phyloP scores from a whole-genome alignment of 92 coral and sea anemone species.

The Umimayanthus kanabou region DNA sequence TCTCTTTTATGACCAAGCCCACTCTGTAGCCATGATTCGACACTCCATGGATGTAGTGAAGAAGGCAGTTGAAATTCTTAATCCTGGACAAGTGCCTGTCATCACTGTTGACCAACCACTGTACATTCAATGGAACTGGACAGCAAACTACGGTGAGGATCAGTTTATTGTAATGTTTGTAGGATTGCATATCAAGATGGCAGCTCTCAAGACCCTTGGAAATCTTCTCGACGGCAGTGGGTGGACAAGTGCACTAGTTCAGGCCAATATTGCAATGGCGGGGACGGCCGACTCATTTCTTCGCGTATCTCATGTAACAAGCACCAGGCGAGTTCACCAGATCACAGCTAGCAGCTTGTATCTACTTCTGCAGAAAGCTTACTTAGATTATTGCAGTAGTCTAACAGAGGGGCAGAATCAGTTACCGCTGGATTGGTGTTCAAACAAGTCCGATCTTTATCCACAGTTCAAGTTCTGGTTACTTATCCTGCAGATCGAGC shows the following conservation, averaged over 20 bases:
- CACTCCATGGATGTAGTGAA: constrained; percentile 45
- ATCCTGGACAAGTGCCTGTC: neutral
- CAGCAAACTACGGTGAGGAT: constrained; percentile 12
- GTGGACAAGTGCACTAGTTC: constrained; percentile 31
- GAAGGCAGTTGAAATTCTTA: constrained; percentile 28
- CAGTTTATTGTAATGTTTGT: constrained; percentile 38
- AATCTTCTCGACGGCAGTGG: constrained; percentile 39
- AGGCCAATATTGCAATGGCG: constrained; percentile 19
- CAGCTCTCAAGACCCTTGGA: constrained; percentile 34
- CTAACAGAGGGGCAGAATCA: neutral
- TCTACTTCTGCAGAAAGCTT: constrained; percentile 15
- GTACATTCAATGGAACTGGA: constrained; percentile 16
- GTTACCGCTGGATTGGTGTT: constrained; percentile 11
- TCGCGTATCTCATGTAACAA: constrained; percentile 14
- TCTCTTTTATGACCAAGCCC: constrained; percentile 42
- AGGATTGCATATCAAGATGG: constrained; percentile 30
- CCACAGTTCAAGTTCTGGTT: constrained; percentile 43
- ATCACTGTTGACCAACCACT: constrained; percentile 17
- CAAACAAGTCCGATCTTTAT: constrained; percentile 7
- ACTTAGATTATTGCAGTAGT: neutral
- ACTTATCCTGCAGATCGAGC: constrained; percentile 26
- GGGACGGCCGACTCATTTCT: constrained; percentile 30
- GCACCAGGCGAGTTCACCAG: constrained; percentile 6
- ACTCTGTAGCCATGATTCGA: constrained; percentile 48
- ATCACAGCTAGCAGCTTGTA: constrained; percentile 4